Evolutionary conservation across 2,888 invertebrate species (phyloP).

Genomic region (Leucania comma): DNA sequence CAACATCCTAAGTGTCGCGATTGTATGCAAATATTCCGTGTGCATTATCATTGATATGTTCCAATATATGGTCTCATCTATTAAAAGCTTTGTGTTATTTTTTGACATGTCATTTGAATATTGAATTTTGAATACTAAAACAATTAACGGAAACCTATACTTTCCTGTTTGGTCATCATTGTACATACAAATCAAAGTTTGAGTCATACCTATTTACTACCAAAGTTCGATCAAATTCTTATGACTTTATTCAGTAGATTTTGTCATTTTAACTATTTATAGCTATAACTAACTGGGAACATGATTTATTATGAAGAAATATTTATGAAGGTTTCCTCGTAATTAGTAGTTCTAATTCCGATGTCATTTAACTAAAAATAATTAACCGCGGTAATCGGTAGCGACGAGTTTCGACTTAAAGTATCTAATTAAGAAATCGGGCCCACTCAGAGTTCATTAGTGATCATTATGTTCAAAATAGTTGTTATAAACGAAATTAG

Average conservation of each 20-base stretch:
- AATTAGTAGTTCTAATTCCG: conserved; percentile 12
- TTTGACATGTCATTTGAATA: conserved; percentile 63
- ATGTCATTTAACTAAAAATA: conserved; percentile 39
- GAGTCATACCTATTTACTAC: conserved; percentile 36
- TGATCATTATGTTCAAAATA: conserved; percentile 33
- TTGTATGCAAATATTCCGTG: conserved; percentile 74
- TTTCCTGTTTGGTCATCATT: conserved; percentile 45
- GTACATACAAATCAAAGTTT: conserved; percentile 42
- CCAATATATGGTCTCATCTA: conserved; percentile 61
- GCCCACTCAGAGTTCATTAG: conserved; percentile 42
- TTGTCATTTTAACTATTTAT: conserved; percentile 8
- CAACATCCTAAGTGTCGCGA: conserved; percentile 64
- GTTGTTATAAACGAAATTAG: conserved; percentile 40
- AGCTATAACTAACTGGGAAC: background rate
- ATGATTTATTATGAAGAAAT: background rate
- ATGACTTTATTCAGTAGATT: conserved; percentile 12
- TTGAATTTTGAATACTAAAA: conserved; percentile 53
- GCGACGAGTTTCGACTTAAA: conserved; percentile 34
- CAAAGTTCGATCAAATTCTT: conserved; percentile 22
- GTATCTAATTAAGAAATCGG: conserved; percentile 46
- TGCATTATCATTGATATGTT: conserved; percentile 47
- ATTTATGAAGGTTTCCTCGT: conserved; percentile 10
- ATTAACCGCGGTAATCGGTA: conserved; percentile 33
- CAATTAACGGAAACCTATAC: conserved; percentile 60
- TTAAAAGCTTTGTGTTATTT: conserved; percentile 60